A percentile compares a stretch with the other conserved stretches of the same genome.
These are phyloP conservation scores for Megaceryle torquata DNA, from an alignment of 2,113 vertebrate species.

Conservation along the genomic window DNA sequence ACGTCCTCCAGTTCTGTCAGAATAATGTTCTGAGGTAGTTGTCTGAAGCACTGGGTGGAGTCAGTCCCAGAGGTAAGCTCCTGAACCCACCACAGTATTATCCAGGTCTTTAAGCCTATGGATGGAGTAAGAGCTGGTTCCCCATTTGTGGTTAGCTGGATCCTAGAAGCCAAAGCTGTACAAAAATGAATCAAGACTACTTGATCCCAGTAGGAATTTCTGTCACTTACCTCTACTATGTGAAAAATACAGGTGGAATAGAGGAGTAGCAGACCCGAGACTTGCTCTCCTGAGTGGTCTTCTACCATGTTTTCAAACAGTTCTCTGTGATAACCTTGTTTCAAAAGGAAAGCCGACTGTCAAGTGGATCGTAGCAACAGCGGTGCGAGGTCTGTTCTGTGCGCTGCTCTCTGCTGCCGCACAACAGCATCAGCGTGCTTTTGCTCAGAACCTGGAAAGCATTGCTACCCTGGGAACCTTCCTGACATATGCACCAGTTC, in stretches of 20 bases:
- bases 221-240: slow-evolving; percentile 59
- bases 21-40: not conserved
- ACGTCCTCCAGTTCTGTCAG: not conserved
- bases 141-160: not conserved
- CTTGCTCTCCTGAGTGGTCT: slow-evolving; percentile 17
- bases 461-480: not conserved
- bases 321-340: slow-evolving; percentile 61
- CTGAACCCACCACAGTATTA: not conserved
- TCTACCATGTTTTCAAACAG: slow-evolving; percentile 34
- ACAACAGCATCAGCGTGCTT: not conserved
- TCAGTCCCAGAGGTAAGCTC: not conserved
- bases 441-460: not conserved
- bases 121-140: no score
- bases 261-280: slow-evolving; percentile 70
- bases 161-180: not conserved
- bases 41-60: not conserved
- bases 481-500: accelerated
- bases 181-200: not conserved
- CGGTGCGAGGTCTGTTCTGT: not conserved
- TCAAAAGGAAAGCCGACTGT: not conserved
- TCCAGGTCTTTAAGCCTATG: not conserved
- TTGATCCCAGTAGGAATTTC: not conserved
- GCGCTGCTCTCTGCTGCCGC: not conserved
- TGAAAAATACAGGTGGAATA: slow-evolving; percentile 55
- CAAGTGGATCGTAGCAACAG: accelerated